Base-by-base conservation (phyloP, 1,140 invertebrate species). In the Sycophaga agraensis region DNA sequence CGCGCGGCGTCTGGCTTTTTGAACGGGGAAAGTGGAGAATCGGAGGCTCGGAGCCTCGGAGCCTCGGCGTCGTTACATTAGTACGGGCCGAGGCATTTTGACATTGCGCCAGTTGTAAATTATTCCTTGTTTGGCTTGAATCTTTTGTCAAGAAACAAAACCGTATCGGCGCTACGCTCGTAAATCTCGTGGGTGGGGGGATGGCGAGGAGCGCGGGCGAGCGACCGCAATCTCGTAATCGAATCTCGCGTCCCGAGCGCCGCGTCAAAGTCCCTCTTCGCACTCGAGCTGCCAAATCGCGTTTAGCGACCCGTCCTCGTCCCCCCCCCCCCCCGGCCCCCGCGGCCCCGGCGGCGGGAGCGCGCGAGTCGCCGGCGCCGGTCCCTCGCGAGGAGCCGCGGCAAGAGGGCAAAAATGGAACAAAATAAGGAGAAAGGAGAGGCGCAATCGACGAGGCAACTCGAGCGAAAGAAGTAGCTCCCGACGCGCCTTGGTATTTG, bases 51-150 rank as follows among this genome's bases (percentile, higher is more conserved):
- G n/a, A n/a, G n/a, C n/a, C n/a, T n/a, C n/a, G n/a, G n/a, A n/a
- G n/a, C n/a, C n/a, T n/a, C n/a, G n/a, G n/a, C n/a, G n/a, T n/a
- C n/a, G n/a, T n/a, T n/a, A n/a, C n/a, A n/a, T n/a, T n/a, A n/a
- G n/a, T n/a, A n/a, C n/a, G n/a, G n/a, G n/a, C n/a, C n/a, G n/a
- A n/a, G n/a, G n/a, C n/a, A n/a, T 11, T 31, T 11, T 11, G 5
- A 31, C 28, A 49, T n/a, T 11, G 4, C 8, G 31, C 34, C 16
- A 57, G 42, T 48, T 49, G 28, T 58, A 40, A 58, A 58, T 58
- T 58, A 49, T 48, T 49, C 24, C 31, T 58, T 58, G 56, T 58
- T 58, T 58, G 56, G 16, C 45, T 49, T 58, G 35, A 58, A 58
- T 39, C n/a, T 45, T 50, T 50, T 50, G 48, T 50, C 26, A 50